Conservation (phyloP, 1,140 invertebrate genomes). For the Habropoda laboriosa region DNA sequence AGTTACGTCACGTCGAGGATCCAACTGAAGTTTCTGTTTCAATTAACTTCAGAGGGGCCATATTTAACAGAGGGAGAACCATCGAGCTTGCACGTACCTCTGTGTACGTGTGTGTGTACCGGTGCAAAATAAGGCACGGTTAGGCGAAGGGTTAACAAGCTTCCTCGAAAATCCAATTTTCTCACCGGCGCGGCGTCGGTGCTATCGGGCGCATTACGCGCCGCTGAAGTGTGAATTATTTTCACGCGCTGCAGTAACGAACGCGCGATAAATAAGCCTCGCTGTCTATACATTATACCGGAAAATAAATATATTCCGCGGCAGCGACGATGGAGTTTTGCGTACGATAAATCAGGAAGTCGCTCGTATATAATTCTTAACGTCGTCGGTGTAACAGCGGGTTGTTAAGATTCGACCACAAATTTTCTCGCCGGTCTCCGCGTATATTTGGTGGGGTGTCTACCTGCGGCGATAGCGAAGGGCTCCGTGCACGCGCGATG, state of each 20-base stretch:
- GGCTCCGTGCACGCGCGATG: constrained; percentile 68
- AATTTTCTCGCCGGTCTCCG: constrained; percentile 59
- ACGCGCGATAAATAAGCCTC: constrained; percentile 22
- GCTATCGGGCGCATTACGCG: neutral
- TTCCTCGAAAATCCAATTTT: constrained; percentile 21
- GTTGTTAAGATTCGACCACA: constrained; percentile 63
- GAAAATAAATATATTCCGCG: constrained; percentile 26
- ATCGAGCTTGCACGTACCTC: neutral
- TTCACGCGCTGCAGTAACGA: neutral
- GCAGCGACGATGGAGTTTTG: neutral
- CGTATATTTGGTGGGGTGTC: constrained; percentile 73
- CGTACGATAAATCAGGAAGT: constrained; percentile 27
- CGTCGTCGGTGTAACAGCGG: constrained; percentile 47
- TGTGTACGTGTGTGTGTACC: too few relatives aligned
- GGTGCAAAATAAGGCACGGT: neutral
- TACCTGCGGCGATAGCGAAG: constrained; percentile 78
- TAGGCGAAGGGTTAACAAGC: constrained; percentile 18
- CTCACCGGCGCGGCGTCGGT: too few relatives aligned
- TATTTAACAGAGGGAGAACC: neutral
- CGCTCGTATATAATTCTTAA: constrained; percentile 32
- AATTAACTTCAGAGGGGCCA: constrained; percentile 2
- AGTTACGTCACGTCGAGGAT: too few relatives aligned
- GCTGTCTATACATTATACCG: constrained; percentile 32
- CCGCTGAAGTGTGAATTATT: constrained; percentile 35
- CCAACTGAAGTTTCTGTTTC: neutral